Evolutionary conservation across 2,888 invertebrate species (phyloP), one percentile per base, ranked within the genome.

Genomic region (Trichogramma dendrolimi): DNA sequence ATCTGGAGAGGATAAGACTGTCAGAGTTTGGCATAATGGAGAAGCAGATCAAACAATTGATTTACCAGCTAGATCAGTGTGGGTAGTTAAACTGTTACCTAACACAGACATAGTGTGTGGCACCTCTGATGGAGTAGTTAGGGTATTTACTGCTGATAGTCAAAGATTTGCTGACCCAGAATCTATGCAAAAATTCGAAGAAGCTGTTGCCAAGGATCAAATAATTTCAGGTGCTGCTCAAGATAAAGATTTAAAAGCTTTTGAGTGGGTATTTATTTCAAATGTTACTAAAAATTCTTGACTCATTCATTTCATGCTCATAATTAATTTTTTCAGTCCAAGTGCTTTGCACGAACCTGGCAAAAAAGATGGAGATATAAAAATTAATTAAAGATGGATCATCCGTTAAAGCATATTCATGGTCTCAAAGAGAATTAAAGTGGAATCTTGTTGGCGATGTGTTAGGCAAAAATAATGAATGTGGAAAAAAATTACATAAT

Each of bases 31-130:
- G 96, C 80, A 82, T 68, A 81, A 84, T 41, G 85, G 84, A 0
- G 82, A 83, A 68, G 83, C 86, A 67, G 80, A 83, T 2, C 85
- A 91, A 69, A 87, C 87, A 5, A 83, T 96, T 39, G 78, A 83
- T 1, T 81, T 94, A 57, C 97, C 98, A 0, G 88, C 91, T 0
- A 89, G 92, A 67, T 94, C 94, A 0, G 88, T 96, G 1, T 99
- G 99, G 99, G 82, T 86, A 27, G 90, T 95, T 2, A 83, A 87
- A 10, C 86, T 89, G 59, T 81, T 97, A 38, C 81, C 84, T 5
- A 96, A 96, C 80, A 92, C 91, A 1, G 97, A 98, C 78, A 86
- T 99, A 71, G 93, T 91, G 11, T 87, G 92, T 47, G 98, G 95
- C 55, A 70, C 75, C 10, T 76, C 73, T 1, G 96, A 98, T 79